Percentiles rank a stretch among this genome's conserved stretches.
These are phyloP conservation scores for Ictalurus punctatus DNA, from an alignment of 2,113 vertebrate genomes.

Conservation along the genomic window DNA sequence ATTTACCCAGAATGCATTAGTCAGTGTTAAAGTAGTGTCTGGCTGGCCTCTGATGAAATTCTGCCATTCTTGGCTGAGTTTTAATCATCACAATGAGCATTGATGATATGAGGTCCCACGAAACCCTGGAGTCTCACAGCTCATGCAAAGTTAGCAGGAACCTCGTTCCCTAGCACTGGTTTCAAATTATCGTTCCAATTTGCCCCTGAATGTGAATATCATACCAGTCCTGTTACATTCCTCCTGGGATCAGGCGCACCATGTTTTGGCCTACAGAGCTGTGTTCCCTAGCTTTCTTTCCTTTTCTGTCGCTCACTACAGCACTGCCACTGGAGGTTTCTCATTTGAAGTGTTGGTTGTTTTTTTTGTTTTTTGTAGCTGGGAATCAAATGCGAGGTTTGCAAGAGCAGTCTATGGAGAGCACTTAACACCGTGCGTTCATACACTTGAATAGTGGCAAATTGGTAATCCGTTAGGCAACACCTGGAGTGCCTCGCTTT, in stretches of 20 bases:
- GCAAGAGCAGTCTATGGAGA: slow-evolving; percentile 28
- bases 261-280: slow-evolving; percentile 3
- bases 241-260: slow-evolving; percentile 13
- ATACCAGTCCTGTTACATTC: slow-evolving; percentile 31
- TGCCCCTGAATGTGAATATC: slow-evolving; percentile 38
- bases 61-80: slow-evolving; percentile 11
- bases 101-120: slow-evolving; percentile 32
- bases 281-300: background rate
- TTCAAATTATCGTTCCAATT: slow-evolving; percentile 34
- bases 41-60: background rate
- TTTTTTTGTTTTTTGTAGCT: slow-evolving; percentile 25
- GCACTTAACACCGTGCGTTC: slow-evolving; percentile 28
- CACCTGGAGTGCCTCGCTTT: slow-evolving; percentile 9
- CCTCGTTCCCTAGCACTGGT: slow-evolving; percentile 10
- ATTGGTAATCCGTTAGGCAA: slow-evolving; percentile 36
- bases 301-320: slow-evolving; percentile 12
- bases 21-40: background rate
- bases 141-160: slow-evolving; percentile 14
- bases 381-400: slow-evolving; percentile 34
- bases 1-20: slow-evolving; percentile 14
- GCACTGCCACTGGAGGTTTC: slow-evolving; percentile 24
- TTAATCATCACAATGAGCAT: slow-evolving; percentile 6
- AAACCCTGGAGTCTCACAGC: background rate
- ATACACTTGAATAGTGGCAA: background rate
- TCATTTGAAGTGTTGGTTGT: slow-evolving; percentile 21